Base-by-base conservation (phyloP, 2,797 vertebrate species). In the Myotis findleyi region DNA sequence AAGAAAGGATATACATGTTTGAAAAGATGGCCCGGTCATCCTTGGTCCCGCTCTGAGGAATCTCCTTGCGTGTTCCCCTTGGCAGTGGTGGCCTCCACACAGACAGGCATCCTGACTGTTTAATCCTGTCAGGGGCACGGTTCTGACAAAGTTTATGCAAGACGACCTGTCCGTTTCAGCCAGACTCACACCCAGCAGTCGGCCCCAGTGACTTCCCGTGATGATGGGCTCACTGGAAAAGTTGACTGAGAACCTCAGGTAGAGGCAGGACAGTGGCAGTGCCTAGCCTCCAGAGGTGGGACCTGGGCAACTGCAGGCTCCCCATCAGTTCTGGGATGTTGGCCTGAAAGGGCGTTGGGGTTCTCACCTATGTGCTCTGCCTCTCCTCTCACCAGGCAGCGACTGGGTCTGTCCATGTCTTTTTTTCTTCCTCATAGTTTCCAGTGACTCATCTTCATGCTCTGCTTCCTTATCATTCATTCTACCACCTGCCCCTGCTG, bases 381-480 rank as follows among this genome's bases (percentile, higher is more conserved):
- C 69, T 51, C 23, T 38, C 33, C 23, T 23, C 33, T 71, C 68
- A 2, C 44, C 30, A 2, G 27, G 7, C 12, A 0, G 49, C 17
- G 33, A 17, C 38, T 7, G 14, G 38, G 62, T 69, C 59, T 6
- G 87, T 47, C 14, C 27, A 7, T 10, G 2, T 41, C 49, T 96
- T 85, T 92, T 73, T 33, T 25, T 82, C 59, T 93, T 91, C 64
- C 36, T 77, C n/a, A 7, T 77, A 27, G n/a, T 89, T 93, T 91
- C 55, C 68, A 64, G 27, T 91, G 75, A 89, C 71, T 91, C 80
- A 44, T 21, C 49, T 53, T 83, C 64, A 38, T 55, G 62, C 14
- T 64, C 30, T 6, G 38, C 62, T 79, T 36, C 27, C 55, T 93
- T 81, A 33, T 66, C 5, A 0, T 72, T 76, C 80, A 38, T 55